phyloP scores from a whole-genome alignment of 2,797 vertebrate genomes.

The Pogonophryne albipinna region DNA sequence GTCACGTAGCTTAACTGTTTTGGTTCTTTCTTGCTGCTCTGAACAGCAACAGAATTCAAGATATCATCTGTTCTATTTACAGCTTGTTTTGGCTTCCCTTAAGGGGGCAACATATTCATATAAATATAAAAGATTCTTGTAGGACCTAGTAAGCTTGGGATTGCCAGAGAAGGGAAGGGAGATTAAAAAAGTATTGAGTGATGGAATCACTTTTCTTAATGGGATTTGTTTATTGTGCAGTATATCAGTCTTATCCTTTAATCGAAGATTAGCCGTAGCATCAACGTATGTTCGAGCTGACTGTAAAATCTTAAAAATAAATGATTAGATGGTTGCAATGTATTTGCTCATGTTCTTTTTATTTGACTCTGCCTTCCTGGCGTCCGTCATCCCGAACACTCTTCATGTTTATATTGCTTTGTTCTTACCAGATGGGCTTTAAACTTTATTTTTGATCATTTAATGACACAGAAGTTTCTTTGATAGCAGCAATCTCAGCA shows the following conservation, averaged over 20 bases:
- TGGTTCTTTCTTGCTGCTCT: too few species aligned
- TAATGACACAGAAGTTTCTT: slow-evolving; percentile 61
- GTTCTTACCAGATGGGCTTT: slow-evolving; percentile 56
- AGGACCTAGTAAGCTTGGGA: too few species aligned
- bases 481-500: slow-evolving; percentile 17
- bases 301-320: not conserved
- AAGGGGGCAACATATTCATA: too few species aligned
- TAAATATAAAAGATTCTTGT: too few species aligned
- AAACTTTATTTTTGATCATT: slow-evolving; percentile 54
- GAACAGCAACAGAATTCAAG: too few species aligned
- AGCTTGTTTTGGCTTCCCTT: too few species aligned
- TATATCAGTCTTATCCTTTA: not conserved
- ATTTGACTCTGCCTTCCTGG: not conserved
- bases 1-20: too few species aligned
- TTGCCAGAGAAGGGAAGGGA: too few species aligned
- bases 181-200: not conserved
- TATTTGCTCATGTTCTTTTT: not conserved
- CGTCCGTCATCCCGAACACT: not conserved
- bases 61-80: too few species aligned
- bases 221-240: not conserved
- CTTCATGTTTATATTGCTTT: slow-evolving; percentile 42
- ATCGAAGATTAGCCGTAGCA: not conserved
- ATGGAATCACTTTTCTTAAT: not conserved
- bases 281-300: too few species aligned
- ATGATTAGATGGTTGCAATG: not conserved